phyloP scores from a whole-genome alignment of 2,797 vertebrate genomes.

The Channa striata region DNA sequence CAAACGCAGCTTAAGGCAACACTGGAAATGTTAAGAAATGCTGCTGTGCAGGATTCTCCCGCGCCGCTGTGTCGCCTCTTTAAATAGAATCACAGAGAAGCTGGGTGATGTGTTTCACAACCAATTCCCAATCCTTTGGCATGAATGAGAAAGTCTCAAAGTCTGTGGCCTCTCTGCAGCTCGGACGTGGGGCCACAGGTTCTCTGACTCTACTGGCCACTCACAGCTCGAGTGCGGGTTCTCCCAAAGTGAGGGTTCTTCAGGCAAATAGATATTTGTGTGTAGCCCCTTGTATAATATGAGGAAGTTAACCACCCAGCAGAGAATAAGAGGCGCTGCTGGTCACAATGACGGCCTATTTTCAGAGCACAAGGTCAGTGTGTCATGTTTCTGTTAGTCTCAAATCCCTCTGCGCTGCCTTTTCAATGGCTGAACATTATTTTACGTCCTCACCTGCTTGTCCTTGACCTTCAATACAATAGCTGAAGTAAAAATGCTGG shows the following conservation, averaged over 20 bases:
- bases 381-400: conserved; percentile 46
- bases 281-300: conserved; percentile 58
- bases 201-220: conserved; percentile 47
- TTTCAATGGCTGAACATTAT: conserved; percentile 13
- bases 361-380: conserved; percentile 28
- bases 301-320: conserved; percentile 63
- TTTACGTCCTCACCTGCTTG: conserved; percentile 9
- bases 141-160: no score
- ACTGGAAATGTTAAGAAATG: no score
- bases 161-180: no score
- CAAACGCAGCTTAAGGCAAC: no score
- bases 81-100: no score
- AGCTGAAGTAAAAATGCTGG: neutral
- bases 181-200: conserved; percentile 23
- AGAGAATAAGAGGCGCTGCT: conserved; percentile 43
- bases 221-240: conserved; percentile 20
- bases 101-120: no score
- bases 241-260: conserved; percentile 59
- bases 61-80: no score
- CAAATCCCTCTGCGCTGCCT: conserved; percentile 20
- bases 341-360: conserved; percentile 32
- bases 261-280: conserved; percentile 41
- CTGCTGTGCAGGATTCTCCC: no score
- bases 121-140: no score
- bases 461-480: conserved; percentile 7